phyloP scores from a whole-genome alignment of 2,888 invertebrate species.

The Sinohyriopsis cumingii region DNA sequence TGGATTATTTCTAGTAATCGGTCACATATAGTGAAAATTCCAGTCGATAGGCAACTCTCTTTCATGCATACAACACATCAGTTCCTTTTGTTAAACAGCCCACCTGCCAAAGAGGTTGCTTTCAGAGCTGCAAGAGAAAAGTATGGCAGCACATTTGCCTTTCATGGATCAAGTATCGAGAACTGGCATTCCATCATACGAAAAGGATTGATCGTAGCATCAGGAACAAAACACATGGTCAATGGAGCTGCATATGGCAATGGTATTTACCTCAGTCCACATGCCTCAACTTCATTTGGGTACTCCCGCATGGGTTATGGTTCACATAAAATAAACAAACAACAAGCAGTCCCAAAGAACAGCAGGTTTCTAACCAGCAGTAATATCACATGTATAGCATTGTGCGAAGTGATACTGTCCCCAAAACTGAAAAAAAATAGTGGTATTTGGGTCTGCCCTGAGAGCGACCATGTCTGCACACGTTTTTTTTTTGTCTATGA shows the following conservation, averaged over 20 bases:
- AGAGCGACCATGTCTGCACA: slow-evolving; percentile 64
- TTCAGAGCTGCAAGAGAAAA: slow-evolving; percentile 54
- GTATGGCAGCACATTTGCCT: slow-evolving; percentile 66
- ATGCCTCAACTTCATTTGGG: slow-evolving; percentile 54
- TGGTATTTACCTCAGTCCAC: slow-evolving; percentile 67
- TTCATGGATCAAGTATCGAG: slow-evolving; percentile 68
- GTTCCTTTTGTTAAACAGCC: slow-evolving; percentile 63
- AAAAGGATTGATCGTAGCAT: slow-evolving; percentile 63
- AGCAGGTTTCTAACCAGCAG: slow-evolving; percentile 48
- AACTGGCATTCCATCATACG: slow-evolving; percentile 70
- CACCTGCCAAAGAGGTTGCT: slow-evolving; percentile 64
- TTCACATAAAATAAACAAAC: slow-evolving; percentile 25
- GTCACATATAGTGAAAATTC: slow-evolving; percentile 67
- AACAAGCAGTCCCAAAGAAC: neutral
- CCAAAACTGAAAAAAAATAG: slow-evolving; percentile 51
- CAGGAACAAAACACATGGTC: slow-evolving; percentile 63
- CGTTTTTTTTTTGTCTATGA: slow-evolving; percentile 69
- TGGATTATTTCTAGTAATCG: slow-evolving; percentile 69
- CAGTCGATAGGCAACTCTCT: slow-evolving; percentile 40
- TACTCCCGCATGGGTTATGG: slow-evolving; percentile 62
- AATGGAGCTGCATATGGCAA: slow-evolving; percentile 66
- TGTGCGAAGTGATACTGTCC: slow-evolving; percentile 64
- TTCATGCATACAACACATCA: slow-evolving; percentile 68
- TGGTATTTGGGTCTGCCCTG: slow-evolving; percentile 61
- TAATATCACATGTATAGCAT: slow-evolving; percentile 61